phyloP scores from a whole-genome alignment of 2,113 vertebrate genomes.

The Myocastor coypus region DNA sequence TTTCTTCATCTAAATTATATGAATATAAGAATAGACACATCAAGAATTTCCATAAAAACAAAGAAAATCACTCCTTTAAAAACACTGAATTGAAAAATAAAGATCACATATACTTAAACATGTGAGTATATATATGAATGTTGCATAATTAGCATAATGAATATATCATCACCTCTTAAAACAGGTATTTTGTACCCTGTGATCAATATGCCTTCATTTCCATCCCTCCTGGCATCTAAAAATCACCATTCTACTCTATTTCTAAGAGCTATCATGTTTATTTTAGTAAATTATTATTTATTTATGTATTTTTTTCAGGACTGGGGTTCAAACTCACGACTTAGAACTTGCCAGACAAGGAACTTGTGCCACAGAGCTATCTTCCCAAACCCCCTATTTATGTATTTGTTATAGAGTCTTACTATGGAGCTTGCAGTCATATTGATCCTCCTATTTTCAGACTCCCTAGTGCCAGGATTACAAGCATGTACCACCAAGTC shows the following conservation, averaged over 20 bases:
- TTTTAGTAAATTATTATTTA: too few species aligned
- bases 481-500: too few species aligned
- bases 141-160: not conserved
- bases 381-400: too few species aligned
- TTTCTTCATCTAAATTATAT: conserved; percentile 69
- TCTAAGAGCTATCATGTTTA: not conserved
- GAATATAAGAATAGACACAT: conserved; percentile 58
- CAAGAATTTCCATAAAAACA: conserved; percentile 63
- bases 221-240: not conserved
- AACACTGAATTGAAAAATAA: conserved; percentile 39
- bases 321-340: too few species aligned
- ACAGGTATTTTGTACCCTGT: not conserved
- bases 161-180: not conserved
- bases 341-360: too few species aligned
- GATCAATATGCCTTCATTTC: not conserved
- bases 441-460: too few species aligned
- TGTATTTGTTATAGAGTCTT: too few species aligned
- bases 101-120: not conserved
- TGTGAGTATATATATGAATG: not conserved
- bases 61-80: conserved; percentile 32
- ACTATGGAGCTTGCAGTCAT: too few species aligned
- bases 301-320: too few species aligned
- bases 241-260: not conserved
- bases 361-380: too few species aligned
- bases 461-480: too few species aligned